These are phyloP conservation scores for Xestia rhomboidea DNA, from an alignment of 2,888 invertebrate genomes.

Conservation along the genomic window DNA sequence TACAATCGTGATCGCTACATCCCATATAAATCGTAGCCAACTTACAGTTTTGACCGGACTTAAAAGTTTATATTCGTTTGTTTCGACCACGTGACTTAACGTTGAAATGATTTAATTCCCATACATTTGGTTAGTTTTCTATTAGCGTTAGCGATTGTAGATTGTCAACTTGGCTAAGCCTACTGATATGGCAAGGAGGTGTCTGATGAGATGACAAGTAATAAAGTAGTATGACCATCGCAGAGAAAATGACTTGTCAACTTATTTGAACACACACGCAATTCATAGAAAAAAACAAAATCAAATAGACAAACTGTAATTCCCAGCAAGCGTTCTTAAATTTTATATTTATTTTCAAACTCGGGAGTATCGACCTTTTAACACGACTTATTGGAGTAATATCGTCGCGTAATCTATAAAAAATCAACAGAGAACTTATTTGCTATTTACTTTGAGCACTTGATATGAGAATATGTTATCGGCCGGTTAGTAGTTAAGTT, in stretches of 20 bases:
- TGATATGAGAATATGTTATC: constrained; percentile 85
- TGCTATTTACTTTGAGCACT: constrained; percentile 85
- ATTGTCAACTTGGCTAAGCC: too few species aligned
- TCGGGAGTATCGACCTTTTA: constrained; percentile 83
- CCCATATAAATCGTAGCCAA: too few species aligned
- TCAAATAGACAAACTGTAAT: constrained; percentile 41
- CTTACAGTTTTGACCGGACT: too few species aligned
- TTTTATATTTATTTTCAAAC: constrained; percentile 75
- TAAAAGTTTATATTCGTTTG: too few species aligned
- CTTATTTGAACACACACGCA: constrained; percentile 6
- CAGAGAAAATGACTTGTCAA: constrained; percentile 1
- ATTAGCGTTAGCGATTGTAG: too few species aligned
- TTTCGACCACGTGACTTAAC: too few species aligned
- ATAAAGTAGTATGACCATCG: not conserved
- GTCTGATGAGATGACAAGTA: too few species aligned
- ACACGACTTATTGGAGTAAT: constrained; percentile 70
- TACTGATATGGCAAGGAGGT: too few species aligned
- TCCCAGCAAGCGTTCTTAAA: constrained; percentile 76
- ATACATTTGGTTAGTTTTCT: too few species aligned
- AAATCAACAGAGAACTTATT: constrained; percentile 84
- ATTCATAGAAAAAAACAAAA: not conserved
- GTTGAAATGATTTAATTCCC: too few species aligned
- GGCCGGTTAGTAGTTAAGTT: constrained; percentile 67
- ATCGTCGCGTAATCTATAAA: constrained; percentile 84
- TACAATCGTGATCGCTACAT: too few species aligned